Base-by-base conservation (phyloP, 2,888 invertebrate species). In the Dolichopus griseipennis region DNA sequence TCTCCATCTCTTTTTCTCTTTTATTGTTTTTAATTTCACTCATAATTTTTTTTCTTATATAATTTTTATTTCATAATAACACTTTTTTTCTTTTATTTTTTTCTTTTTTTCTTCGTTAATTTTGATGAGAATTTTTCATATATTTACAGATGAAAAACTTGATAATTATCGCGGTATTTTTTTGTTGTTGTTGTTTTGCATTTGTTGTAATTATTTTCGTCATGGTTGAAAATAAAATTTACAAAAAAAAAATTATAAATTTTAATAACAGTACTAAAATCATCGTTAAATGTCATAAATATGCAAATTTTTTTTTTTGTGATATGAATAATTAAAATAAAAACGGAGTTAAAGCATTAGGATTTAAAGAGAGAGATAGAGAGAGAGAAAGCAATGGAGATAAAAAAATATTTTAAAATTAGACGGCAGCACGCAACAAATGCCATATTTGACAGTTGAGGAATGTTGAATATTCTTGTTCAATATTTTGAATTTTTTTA, bases 141-240 rank as follows among this genome's bases (percentile, higher is more conserved):
- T 52, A 52, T 52, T 52, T 52, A 52, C 52, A 52, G 52, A 52
- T 52, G 52, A 52, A 52, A 52, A 52, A 52, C 52, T 52, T 52
- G 52, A 52, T 52, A 52, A 52, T 52, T 52, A 52, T 52, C 52
- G 52, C 52, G 15, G 27, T 52, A 18, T 52, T 52, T 52, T 52
- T 52, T 52, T 52, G 8, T 37, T 37, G 8, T 37, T 37, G 8
- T 37, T 37, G 8, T 12, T 37, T 37, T 37, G 5, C 27, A 5
- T 37, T 37, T 7, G 8, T 37, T 12, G 18, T 52, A 52, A 52
- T 52, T 52, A 52, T 52, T 52, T 52, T 52, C 52, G 52, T 52
- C 18, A 52, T 52, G 52, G 52, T 52, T 52, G 52, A 52, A 52
- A 52, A 52, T 52, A 18, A 52, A 52, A 52, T 52, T 52, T 27